phyloP scores from a whole-genome alignment of 2,888 invertebrate species.

The Siphlonurus alternatus region DNA sequence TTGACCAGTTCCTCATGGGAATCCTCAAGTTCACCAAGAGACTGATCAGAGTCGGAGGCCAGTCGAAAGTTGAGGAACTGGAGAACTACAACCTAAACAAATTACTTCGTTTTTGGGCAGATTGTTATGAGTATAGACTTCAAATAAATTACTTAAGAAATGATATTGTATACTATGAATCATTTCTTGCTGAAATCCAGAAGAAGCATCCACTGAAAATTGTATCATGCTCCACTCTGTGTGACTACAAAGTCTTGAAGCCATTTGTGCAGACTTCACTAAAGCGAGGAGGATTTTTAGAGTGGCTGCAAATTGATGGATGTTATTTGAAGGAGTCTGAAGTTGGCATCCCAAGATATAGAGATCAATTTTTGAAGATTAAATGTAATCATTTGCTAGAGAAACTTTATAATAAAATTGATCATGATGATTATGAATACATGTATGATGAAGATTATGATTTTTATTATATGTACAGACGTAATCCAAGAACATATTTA shows the following conservation, averaged over 20 bases:
- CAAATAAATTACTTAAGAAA: background rate
- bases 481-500: too few species aligned
- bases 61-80: constrained; percentile 9
- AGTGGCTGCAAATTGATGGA: background rate
- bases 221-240: background rate
- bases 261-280: background rate
- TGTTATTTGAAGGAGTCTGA: background rate
- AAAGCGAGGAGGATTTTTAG: background rate
- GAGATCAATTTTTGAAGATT: background rate
- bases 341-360: background rate
- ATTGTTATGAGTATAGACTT: background rate
- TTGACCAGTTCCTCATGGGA: constrained; percentile 30
- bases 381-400: too few species aligned
- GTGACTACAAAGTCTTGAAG: background rate
- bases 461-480: too few species aligned
- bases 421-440: background rate
- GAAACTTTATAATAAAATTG: too few species aligned
- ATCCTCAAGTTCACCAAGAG: constrained; percentile 5
- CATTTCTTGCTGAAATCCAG: background rate
- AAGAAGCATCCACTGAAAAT: background rate
- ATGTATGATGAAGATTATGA: background rate
- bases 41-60: constrained; percentile 11
- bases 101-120: background rate
- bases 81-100: constrained; percentile 8
- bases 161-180: background rate